phyloP scores from a whole-genome alignment of 92 coral and sea anemone species.

The Palythoa grandiflora region DNA sequence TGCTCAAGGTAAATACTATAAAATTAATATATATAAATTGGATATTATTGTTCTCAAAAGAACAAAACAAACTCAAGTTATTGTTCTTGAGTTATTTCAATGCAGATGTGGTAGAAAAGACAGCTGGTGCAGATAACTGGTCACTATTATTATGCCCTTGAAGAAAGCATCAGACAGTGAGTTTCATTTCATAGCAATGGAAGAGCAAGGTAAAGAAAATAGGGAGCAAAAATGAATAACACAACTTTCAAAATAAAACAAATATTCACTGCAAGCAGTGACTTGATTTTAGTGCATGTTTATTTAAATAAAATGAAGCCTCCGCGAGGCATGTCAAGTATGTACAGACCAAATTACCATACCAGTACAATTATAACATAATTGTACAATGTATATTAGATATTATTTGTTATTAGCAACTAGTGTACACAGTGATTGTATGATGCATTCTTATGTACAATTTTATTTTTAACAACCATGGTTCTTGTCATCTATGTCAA shows the following conservation, averaged over 20 bases:
- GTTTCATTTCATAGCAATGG: not conserved
- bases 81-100: not conserved
- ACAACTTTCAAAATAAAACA: conserved; percentile 4
- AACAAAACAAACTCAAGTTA: not conserved
- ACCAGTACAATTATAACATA: not conserved
- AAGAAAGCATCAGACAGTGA: not conserved
- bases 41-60: too few species aligned
- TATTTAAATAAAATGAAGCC: conserved; percentile 30
- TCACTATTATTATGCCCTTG: not conserved
- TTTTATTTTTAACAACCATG: conserved; percentile 2
- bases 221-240: not conserved
- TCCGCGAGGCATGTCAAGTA: not conserved
- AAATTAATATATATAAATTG: too few species aligned
- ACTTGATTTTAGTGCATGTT: conserved; percentile 28
- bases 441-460: not conserved
- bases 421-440: conserved; percentile 28
- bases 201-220: not conserved
- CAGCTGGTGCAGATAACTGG: not conserved
- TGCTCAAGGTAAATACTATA: too few species aligned
- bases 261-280: conserved; percentile 46
- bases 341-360: conserved; percentile 23
- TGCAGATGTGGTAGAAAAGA: not conserved
- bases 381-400: conserved; percentile 17
- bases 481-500: conserved; percentile 7
- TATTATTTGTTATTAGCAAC: not conserved